Evolutionary conservation across 2,113 vertebrate genomes (phyloP).

Genomic region (Paraplagusia blochii): DNA sequence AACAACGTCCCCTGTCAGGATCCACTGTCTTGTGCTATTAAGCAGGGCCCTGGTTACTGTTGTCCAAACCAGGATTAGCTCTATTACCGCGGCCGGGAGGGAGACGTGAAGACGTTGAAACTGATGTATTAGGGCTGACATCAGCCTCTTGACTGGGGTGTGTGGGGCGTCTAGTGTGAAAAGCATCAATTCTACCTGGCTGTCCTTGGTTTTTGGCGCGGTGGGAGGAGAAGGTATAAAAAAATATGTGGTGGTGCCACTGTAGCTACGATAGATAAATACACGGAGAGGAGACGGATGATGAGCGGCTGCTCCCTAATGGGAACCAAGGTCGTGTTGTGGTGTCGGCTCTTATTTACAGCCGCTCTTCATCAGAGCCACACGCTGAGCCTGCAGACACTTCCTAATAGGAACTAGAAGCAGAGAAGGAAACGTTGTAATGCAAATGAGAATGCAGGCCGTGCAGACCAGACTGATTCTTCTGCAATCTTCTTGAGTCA

Average conservation of each 20-base stretch:
- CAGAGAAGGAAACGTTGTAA: constrained; percentile 2
- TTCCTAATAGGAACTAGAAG: constrained; percentile 30
- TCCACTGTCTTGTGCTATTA: constrained; percentile 76
- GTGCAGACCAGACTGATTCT: neutral
- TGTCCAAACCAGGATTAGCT: constrained; percentile 56
- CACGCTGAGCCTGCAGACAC: constrained; percentile 19
- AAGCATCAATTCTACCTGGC: constrained; percentile 56
- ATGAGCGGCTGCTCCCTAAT: constrained; percentile 47
- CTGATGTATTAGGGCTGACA: constrained; percentile 68
- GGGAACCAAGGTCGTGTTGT: constrained; percentile 50
- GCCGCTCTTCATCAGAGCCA: constrained; percentile 46
- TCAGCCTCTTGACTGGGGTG: constrained; percentile 28
- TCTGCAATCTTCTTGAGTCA: constrained; percentile 27
- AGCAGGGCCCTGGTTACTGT: constrained; percentile 45
- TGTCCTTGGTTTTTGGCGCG: constrained; percentile 55
- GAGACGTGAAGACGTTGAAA: too few species aligned
- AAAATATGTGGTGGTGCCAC: constrained; percentile 14
- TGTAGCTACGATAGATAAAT: constrained; percentile 30
- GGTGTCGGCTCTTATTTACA: constrained; percentile 48
- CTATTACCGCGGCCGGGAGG: constrained; percentile 37
- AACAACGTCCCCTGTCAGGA: constrained; percentile 66
- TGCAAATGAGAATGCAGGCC: constrained; percentile 18
- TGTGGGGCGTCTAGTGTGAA: constrained; percentile 27
- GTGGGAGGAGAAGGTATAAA: constrained; percentile 8
- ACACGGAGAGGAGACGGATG: constrained; percentile 24